Evolutionary conservation across 2,113 vertebrate genomes (phyloP), one percentile per base, ranked within the genome.

Genomic region (Acrocephalus kingi): DNA sequence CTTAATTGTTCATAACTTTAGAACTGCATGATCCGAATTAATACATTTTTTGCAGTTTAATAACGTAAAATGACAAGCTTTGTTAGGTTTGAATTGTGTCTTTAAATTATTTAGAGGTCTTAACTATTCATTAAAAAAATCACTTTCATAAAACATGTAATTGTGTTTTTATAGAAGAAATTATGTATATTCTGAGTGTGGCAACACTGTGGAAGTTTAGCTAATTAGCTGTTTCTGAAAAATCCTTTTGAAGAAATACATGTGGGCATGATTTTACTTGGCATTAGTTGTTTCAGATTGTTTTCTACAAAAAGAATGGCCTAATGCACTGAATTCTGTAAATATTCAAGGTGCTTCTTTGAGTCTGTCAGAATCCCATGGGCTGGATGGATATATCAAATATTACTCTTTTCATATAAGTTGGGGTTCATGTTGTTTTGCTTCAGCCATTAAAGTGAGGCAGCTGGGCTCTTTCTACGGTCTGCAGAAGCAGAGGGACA

Each of bases 91-190:
- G 83, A 90, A 83, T 88, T 83, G 39, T 90, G 24, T 73, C 25
- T 92, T 85, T 94, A 61, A 93, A 94, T 92, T 95, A 86, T 92
- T 87, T 87, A 94, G 75, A 35, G 24, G 23, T 74, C 46, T 80
- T 92, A 90, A 85, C 46, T 86, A 25, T 87, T 91, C 67, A 79
- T 92, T 95, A 85, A 94, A 91, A 90, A 90, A 93, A 83, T 77
- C 43, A 54, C 46, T 75, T 91, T 41, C 59, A 77, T 95, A 85
- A 95, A 94, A 62, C 41, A 43, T 37, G 16, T 51, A 76, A 87
- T 90, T 90, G 37, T 91, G 58, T 79, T 96, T 94, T 93, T 85
- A 73, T 66, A 69, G 49, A 76, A 73, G 78, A 90, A 92, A 93
- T 83, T 79, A 73, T 23, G 31, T 85, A 19, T 46, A 43, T 87